Conservation (phyloP, 2,797 vertebrate species). For the Poliocrania exsul region DNA sequence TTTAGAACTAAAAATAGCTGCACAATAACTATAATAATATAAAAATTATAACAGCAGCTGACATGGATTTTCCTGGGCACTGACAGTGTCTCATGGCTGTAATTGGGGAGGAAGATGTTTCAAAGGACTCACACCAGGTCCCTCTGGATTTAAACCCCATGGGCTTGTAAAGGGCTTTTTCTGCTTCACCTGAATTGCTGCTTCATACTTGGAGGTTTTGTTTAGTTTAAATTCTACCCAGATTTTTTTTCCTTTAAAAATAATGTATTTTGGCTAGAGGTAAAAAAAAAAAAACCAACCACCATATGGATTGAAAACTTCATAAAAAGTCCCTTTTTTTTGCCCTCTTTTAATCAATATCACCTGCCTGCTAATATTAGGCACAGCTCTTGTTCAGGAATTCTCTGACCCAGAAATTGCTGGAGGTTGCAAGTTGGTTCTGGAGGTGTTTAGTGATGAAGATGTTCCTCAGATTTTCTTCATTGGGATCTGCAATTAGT, state of each 20-base stretch:
- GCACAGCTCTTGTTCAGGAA: not conserved
- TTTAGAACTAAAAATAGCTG: not conserved
- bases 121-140: not conserved
- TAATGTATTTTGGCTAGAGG: accelerated
- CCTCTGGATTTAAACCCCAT: not conserved
- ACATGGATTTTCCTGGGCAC: not conserved
- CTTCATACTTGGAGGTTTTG: not conserved
- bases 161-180: not conserved
- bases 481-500: not conserved
- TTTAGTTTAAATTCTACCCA: not conserved
- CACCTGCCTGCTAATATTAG: not conserved
- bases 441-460: not conserved
- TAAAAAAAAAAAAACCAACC: not conserved
- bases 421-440: not conserved
- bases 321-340: not conserved
- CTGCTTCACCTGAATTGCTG: not conserved
- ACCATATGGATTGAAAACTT: not conserved
- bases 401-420: not conserved
- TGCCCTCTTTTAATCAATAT: not conserved
- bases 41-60: not conserved
- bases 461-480: not conserved
- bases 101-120: not conserved
- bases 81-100: not conserved
- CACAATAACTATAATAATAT: not conserved
- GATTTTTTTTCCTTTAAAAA: not conserved